A percentile compares a stretch with the other conserved stretches of the same genome.
phyloP scores from a whole-genome alignment of 1,140 invertebrate genomes.

The Maconellicoccus hirsutus region DNA sequence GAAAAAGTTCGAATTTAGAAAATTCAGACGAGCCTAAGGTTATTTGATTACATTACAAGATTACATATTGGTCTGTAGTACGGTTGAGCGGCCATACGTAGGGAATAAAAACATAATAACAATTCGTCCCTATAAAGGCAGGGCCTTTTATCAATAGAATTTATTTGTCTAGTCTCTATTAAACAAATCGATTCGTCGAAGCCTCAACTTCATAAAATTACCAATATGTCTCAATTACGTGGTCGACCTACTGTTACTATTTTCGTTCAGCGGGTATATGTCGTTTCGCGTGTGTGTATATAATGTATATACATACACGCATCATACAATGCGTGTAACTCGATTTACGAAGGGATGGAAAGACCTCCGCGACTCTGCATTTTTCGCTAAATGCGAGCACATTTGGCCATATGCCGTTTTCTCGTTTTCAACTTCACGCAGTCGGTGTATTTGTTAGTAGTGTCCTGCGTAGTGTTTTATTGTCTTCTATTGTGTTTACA shows the following conservation, averaged over 20 bases:
- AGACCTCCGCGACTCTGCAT: too few relatives aligned
- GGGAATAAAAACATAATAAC: conserved; percentile 5
- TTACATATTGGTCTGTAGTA: not conserved
- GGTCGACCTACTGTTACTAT: conserved; percentile 18
- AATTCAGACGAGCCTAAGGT: not conserved
- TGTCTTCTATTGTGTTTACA: not conserved
- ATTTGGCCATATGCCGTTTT: not conserved
- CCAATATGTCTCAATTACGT: conserved; percentile 22
- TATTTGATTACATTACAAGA: conserved; percentile 9
- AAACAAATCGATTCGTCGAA: conserved; percentile 20
- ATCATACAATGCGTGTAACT: too few relatives aligned
- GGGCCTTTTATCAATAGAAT: conserved; percentile 11
- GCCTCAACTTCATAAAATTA: conserved; percentile 20
- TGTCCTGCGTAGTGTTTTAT: not conserved
- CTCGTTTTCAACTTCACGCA: not conserved
- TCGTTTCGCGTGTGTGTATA: not conserved
- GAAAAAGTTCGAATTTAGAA: not conserved
- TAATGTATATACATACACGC: not conserved
- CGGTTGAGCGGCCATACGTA: not conserved
- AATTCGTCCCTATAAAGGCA: not conserved
- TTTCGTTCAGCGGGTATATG: not conserved
- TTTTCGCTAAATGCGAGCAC: not conserved
- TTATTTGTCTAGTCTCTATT: conserved; percentile 22
- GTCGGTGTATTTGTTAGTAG: too few relatives aligned
- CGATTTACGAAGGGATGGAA: too few relatives aligned